Base-by-base conservation (phyloP, 2,113 vertebrate species). In the Phylloscopus trochiloides region DNA sequence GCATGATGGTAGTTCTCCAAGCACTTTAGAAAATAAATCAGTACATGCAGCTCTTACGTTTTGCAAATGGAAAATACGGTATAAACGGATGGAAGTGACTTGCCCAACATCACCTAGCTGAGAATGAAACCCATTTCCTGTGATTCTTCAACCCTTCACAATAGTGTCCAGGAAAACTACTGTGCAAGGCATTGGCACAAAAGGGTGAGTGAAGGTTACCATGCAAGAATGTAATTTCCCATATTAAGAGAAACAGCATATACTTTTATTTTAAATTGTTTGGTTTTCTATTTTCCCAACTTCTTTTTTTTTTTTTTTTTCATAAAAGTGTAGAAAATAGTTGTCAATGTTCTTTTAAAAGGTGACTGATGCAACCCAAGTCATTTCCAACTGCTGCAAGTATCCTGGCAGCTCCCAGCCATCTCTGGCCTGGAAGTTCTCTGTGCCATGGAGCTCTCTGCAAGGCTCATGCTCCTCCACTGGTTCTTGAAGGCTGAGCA, bases 381-480 rank as follows among this genome's bases (percentile, higher is more conserved):
- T n/a, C 11, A 12, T 70, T 28, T 51, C 31, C 68, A 52, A 0
- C 12, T 68, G 31, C 67, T 55, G 6, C 21, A 32, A 19, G 40
- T 6, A n/a, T 12, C 21, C 25, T 17, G 31, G 59, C 85, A 93
- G 73, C 51, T 74, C 32, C 73, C 26, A 22, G 48, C 28, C 22
- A 3, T 14, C 15, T 13, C 65, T 43, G 9, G n/a, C 17, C 32
- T 12, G 20, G 34, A 18, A 26, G 20, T 17, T 22, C 43, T 19
- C 22, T 0, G 54, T 22, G 55, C 25, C 7, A 1, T 0, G 4
- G 29, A 28, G 20, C 6, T 12, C 16, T 51, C 52, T 17, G 1
- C 18, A 43, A 34, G 1, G 12, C 21, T 6, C 2, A 1, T 25
- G 36, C 20, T 55, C 43, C 66, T 67, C 10, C 11, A 5, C 16